Base-by-base conservation (phyloP, 1,140 invertebrate species). In the Drosophila pseudoobscura region DNA sequence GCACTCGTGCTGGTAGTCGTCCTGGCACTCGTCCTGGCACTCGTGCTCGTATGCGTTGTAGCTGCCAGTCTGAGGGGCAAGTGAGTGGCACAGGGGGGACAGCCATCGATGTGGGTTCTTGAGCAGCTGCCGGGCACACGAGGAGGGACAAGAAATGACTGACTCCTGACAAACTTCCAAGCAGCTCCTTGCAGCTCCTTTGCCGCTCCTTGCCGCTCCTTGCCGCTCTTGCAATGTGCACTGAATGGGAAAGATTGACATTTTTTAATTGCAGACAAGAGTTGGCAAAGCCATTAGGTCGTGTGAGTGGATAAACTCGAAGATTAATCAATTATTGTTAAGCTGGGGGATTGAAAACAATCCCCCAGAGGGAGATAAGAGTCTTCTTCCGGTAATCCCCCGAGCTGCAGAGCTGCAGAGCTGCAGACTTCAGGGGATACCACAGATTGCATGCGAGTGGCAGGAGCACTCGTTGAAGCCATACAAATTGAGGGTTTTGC, bases 221-320 rank as follows among this genome's bases (percentile, higher is more conserved):
- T 20, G 20, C 20, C 1, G 35, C 69, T 24, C 35, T 3, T 20
- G 20, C 20, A 20, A 24, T 69, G 63, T 50, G 64, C 52, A 35
- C 11, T 26, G 5, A 43, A 54, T 13, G 35, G 35, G 3, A 39
- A 13, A 39, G 35, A 13, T 57, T 69, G 45, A 39, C 64, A 44
- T 69, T 69, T 68, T 69, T 69, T 69, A 69, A 69, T 69, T 70
- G 66, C 66, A 50, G 24, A 3, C 31, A 26, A 22, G 6, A 39
- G 31, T 22, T 66, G n/a, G 22, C 2, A 9, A 49, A 66, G 24
- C 24, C 56, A 55, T 49, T 49, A 11, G 26, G 35, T 50, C 43
- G 9, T 50, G 17, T 15, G 35, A 68, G 31, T 56, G 44, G 29
- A 43, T 68, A 68, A 68, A 8, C 44, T 47, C 7, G 15, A 1